phyloP scores from a whole-genome alignment of 2,113 vertebrate species.

The Hyaena hyaena region DNA sequence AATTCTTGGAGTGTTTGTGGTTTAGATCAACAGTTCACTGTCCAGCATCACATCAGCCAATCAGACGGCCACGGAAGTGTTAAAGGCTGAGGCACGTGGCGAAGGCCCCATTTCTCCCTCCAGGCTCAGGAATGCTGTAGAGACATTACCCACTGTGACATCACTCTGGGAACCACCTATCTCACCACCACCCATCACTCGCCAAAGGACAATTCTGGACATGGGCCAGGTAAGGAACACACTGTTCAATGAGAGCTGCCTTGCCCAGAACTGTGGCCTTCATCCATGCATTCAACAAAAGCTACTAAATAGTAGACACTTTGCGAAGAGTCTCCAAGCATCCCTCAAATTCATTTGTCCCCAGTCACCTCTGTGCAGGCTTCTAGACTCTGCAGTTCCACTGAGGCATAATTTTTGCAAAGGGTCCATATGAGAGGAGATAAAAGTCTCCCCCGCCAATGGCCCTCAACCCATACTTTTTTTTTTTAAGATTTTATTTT shows the following conservation, averaged over 20 bases:
- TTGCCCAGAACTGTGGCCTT: constrained; percentile 15
- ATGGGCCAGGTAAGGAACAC: constrained; percentile 47
- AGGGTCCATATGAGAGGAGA: constrained; percentile 44
- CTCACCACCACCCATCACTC: background rate
- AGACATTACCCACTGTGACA: background rate
- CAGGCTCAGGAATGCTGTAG: background rate
- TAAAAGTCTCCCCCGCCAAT: background rate
- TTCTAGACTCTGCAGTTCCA: background rate
- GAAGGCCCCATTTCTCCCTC: background rate
- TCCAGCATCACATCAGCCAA: constrained; percentile 63
- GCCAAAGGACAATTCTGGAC: background rate
- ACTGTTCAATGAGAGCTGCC: background rate
- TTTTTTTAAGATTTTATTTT: background rate
- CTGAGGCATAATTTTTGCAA: constrained; percentile 65
- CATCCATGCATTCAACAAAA: constrained; percentile 16
- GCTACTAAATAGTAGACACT: constrained; percentile 48
- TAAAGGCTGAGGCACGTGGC: constrained; percentile 75
- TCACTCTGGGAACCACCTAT: constrained; percentile 46
- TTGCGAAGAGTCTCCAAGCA: background rate
- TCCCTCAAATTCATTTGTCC: constrained; percentile 17
- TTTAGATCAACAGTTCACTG: constrained; percentile 81
- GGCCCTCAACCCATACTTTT: background rate
- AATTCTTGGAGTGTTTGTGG: constrained; percentile 85
- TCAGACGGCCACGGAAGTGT: constrained; percentile 82
- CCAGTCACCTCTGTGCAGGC: background rate